phyloP scores from a whole-genome alignment of 2,888 invertebrate genomes.

The Philaethria dido region DNA sequence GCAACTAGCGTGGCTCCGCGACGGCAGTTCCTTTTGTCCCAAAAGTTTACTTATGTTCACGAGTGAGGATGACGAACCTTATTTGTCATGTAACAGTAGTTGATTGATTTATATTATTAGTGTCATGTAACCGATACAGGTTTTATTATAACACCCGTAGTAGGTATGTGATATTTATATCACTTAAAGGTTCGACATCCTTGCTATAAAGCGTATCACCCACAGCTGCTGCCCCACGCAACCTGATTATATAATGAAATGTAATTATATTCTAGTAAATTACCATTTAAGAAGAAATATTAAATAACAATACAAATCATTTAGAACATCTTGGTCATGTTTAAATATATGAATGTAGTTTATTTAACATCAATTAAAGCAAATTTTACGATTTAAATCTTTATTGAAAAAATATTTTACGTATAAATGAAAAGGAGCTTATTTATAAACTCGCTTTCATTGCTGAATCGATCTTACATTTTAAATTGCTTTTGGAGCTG shows the following conservation, averaged over 20 bases:
- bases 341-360: not conserved
- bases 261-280: not conserved
- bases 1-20: constrained; percentile 64
- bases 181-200: constrained; percentile 8
- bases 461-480: constrained; percentile 2
- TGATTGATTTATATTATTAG: constrained; percentile 9
- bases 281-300: not conserved
- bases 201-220: not conserved
- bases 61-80: constrained; percentile 14
- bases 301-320: not conserved
- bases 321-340: not conserved
- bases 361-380: not conserved
- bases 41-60: not conserved
- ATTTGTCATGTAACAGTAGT: not conserved
- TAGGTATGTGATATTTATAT: not conserved
- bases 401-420: constrained; percentile 9
- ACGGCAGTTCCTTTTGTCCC: constrained; percentile 56
- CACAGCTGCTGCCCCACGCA: constrained; percentile 20
- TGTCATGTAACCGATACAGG: not conserved
- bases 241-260: not conserved
- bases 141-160: not conserved
- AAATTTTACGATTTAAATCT: constrained; percentile 4
- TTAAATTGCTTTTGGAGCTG: not conserved
- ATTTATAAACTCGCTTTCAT: constrained; percentile 32
- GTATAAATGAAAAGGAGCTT: constrained; percentile 29